Conservation (phyloP, 2,113 vertebrate species). For the Rhea pennata region DNA sequence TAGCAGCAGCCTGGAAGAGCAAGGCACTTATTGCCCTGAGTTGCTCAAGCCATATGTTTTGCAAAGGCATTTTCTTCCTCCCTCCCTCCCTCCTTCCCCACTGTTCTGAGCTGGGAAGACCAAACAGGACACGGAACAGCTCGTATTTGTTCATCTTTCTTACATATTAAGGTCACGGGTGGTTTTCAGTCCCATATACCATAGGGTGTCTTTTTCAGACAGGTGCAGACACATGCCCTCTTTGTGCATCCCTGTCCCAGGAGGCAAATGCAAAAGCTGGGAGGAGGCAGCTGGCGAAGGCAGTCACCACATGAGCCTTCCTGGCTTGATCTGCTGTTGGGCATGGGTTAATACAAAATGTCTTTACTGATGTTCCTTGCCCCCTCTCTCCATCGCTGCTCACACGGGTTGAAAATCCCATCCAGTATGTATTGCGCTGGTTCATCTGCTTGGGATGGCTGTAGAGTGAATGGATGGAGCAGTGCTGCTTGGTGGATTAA, state of each 20-base stretch:
- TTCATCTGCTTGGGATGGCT: neutral
- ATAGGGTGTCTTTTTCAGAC: too few species aligned
- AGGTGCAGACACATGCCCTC: neutral
- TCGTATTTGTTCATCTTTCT: neutral
- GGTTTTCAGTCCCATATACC: too few species aligned
- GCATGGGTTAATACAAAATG: neutral
- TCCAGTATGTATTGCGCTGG: accelerated
- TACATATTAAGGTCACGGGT: neutral
- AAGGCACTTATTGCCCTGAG: neutral
- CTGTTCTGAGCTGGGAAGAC: neutral
- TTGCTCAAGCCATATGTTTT: conserved; percentile 39
- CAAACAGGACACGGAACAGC: neutral
- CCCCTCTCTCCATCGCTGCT: accelerated
- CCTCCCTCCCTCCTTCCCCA: neutral
- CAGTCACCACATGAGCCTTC: accelerated
- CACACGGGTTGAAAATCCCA: neutral
- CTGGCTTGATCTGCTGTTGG: neutral
- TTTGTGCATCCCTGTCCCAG: accelerated
- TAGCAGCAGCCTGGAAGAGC: neutral
- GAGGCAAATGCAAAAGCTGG: neutral
- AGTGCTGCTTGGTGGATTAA: neutral
- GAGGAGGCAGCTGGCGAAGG: neutral
- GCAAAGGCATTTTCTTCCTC: conserved; percentile 10
- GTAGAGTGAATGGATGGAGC: neutral
- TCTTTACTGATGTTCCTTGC: neutral